A percentile compares a stretch with the other conserved stretches of the same genome.
These are phyloP conservation scores for Dipodomys ordii DNA, from an alignment of 2,113 vertebrate species.

Conservation along the genomic window DNA sequence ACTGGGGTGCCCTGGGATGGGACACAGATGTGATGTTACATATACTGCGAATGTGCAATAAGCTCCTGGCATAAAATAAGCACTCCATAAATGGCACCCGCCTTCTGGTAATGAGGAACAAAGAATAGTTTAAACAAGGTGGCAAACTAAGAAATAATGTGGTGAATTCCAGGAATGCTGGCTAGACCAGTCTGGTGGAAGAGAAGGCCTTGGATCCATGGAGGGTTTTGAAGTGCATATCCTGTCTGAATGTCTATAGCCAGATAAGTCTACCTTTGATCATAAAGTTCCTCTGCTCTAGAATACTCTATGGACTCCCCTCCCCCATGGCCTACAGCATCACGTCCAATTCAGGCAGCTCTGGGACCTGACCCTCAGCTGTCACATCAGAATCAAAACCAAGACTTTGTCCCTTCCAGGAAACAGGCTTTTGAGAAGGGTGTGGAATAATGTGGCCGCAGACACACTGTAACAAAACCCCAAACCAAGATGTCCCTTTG, in stretches of 20 bases:
- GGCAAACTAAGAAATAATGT: slow-evolving; percentile 53
- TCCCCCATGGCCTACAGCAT: background rate
- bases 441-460: background rate
- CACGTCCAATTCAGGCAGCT: background rate
- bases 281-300: background rate
- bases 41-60: background rate
- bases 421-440: background rate
- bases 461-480: background rate
- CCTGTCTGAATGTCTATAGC: background rate
- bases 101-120: background rate
- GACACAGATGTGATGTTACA: background rate
- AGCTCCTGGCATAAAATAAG: background rate
- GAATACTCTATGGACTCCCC: background rate
- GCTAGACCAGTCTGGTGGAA: slow-evolving; percentile 49
- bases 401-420: background rate
- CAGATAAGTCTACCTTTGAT: slow-evolving; percentile 1
- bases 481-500: background rate
- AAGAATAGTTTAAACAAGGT: slow-evolving; percentile 33
- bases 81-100: background rate
- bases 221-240: background rate
- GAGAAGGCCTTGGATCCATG: slow-evolving; percentile 14
- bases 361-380: background rate
- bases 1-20: background rate
- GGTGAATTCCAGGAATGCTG: slow-evolving; percentile 68
- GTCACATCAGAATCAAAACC: background rate